Conservation (phyloP, 2,797 vertebrate genomes). For the Xenops minutus region DNA sequence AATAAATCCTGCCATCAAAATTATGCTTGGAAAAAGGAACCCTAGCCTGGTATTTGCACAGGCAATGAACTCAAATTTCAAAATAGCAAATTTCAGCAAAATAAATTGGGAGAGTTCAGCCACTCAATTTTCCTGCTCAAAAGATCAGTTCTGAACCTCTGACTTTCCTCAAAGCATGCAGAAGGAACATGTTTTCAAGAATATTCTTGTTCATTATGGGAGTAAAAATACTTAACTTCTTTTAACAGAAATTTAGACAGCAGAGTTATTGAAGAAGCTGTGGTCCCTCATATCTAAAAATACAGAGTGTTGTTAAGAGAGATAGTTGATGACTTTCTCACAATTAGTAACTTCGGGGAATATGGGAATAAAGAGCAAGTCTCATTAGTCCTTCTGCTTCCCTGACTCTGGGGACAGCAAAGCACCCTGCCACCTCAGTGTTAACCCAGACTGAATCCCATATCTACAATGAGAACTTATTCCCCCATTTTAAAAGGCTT, state of each 20-base stretch:
- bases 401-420: not conserved
- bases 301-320: not conserved
- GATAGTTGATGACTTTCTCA: not conserved
- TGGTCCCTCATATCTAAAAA: not conserved
- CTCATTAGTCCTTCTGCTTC: not conserved
- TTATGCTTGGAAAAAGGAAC: conserved; percentile 3
- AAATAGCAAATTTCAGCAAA: conserved; percentile 29
- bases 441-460: not conserved
- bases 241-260: not conserved
- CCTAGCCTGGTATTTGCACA: not conserved
- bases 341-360: not conserved
- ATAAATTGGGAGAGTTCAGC: not conserved
- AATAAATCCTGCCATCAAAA: conserved; percentile 15
- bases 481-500: not conserved
- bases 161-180: not conserved
- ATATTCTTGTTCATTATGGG: not conserved
- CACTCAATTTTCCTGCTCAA: not conserved
- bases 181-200: not conserved
- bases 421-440: not conserved
- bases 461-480: not conserved
- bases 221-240: not conserved
- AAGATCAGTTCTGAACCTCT: not conserved
- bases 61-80: not conserved
- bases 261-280: not conserved
- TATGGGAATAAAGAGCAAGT: not conserved